Conservation (phyloP, 2,797 vertebrate genomes). For the Acanthornis magna region DNA sequence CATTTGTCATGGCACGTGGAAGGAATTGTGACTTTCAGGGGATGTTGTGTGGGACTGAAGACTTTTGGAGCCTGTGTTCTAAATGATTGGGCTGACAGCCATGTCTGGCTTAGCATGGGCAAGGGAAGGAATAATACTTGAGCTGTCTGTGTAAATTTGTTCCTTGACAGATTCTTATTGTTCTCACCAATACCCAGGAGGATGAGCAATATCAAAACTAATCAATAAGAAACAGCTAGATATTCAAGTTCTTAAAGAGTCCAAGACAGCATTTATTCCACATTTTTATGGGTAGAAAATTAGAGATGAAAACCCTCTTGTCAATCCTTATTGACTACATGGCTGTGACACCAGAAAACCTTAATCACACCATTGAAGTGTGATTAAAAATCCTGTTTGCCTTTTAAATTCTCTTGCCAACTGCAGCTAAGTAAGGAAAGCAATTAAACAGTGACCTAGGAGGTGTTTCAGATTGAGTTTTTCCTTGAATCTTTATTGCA, state of each 20-base stretch:
- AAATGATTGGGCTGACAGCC: not conserved
- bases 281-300: not conserved
- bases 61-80: not conserved
- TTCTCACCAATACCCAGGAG: not conserved
- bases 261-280: not conserved
- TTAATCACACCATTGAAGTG: constrained; percentile 29
- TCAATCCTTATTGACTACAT: not conserved
- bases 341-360: not conserved
- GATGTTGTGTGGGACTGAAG: not conserved
- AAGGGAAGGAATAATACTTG: not conserved
- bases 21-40: not conserved
- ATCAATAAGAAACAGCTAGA: not conserved
- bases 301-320: constrained; percentile 4
- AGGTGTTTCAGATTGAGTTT: not conserved
- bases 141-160: not conserved
- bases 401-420: not conserved
- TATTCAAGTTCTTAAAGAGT: not conserved
- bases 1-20: not conserved
- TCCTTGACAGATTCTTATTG: not conserved
- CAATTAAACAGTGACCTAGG: not conserved
- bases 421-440: not conserved
- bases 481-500: not conserved
- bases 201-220: not conserved
- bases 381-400: not conserved
- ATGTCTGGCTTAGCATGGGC: not conserved